Evolutionary conservation across 2,113 vertebrate species (phyloP).

Genomic region (Centrocercus urophasianus): DNA sequence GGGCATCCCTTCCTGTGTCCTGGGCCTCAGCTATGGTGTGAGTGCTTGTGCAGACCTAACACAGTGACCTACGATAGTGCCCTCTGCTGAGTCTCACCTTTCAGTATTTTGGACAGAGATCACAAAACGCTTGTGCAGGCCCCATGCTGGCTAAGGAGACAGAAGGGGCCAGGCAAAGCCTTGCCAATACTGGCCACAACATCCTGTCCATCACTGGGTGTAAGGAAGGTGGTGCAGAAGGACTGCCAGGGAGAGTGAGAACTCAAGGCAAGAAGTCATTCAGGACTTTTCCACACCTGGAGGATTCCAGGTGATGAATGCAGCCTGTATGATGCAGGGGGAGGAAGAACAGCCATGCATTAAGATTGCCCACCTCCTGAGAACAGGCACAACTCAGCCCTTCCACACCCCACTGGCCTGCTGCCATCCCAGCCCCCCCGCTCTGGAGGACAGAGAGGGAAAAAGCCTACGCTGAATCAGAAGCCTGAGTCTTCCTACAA

Average conservation of each 20-base stretch:
- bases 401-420: neutral
- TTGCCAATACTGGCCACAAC: fast-evolving
- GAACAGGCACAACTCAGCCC: neutral
- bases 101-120: neutral
- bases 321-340: neutral
- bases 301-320: neutral
- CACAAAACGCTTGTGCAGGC: fast-evolving
- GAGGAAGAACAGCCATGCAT: neutral
- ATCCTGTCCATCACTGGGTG: fast-evolving
- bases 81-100: neutral
- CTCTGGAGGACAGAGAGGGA: neutral
- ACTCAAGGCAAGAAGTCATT: fast-evolving
- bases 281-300: neutral
- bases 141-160: fast-evolving
- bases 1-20: neutral
- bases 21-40: fast-evolving
- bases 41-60: neutral
- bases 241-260: neutral
- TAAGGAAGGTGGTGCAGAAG: fast-evolving
- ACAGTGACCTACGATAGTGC: no score
- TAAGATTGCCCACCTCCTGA: neutral
- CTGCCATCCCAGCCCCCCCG: neutral
- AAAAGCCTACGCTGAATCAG: neutral
- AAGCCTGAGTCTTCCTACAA: neutral
- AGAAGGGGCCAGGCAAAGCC: neutral